Percentiles rank a stretch among this genome's conserved stretches.
Evolutionary conservation across 2,113 vertebrate genomes (phyloP).

Genomic region (Clarias gariepinus): DNA sequence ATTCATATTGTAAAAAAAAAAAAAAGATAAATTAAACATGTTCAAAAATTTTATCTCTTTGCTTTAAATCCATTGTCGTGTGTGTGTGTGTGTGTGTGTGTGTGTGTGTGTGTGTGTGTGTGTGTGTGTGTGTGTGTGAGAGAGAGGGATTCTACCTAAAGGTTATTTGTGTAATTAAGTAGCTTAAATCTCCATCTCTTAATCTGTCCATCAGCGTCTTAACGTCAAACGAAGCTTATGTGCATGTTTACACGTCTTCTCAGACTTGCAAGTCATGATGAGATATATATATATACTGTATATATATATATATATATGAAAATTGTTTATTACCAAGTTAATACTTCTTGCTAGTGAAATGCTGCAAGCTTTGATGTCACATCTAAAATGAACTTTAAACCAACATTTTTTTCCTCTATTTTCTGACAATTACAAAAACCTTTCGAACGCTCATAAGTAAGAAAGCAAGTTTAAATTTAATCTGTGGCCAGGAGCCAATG

Average conservation of each 20-base stretch:
- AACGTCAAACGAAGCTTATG: slow-evolving; percentile 6
- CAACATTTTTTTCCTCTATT: neutral
- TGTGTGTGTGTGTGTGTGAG: neutral
- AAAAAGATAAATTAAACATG: slow-evolving; percentile 45
- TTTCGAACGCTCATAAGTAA: neutral
- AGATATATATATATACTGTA: no score
- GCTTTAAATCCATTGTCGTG: neutral
- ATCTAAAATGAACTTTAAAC: neutral
- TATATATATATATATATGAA: no score
- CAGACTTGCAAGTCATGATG: neutral
- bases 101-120: neutral
- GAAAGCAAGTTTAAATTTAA: neutral
- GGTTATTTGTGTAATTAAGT: slow-evolving; percentile 50
- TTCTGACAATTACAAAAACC: neutral
- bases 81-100: neutral
- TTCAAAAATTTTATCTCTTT: neutral
- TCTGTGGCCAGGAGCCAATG: neutral
- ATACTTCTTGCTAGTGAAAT: neutral
- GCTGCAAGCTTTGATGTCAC: neutral
- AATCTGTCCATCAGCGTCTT: slow-evolving; percentile 30
- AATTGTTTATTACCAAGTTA: neutral
- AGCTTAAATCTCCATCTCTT: slow-evolving; percentile 38
- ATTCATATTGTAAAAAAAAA: slow-evolving; percentile 29
- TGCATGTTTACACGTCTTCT: neutral
- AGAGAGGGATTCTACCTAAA: slow-evolving; percentile 15